Base-by-base conservation (phyloP, 53 echinoderm and acorn worm species). In the Holothuria scabra region DNA sequence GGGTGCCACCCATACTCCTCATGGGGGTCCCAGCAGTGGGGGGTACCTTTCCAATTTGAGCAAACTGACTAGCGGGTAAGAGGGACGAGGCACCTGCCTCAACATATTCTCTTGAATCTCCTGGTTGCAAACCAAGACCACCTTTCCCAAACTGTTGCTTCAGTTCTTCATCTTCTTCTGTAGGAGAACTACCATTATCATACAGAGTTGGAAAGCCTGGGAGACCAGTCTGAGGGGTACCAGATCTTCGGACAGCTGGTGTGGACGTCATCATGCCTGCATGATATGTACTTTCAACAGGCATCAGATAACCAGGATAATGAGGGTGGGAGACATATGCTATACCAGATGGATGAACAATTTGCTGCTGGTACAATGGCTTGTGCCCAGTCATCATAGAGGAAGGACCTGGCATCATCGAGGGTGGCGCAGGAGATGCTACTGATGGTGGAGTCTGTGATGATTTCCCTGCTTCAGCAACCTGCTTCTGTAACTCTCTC, bases 81-180 rank as follows among this genome's bases (percentile, higher is more conserved):
- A 72, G 46, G 21, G 72, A 44, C 16, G 44, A 25, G 8, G 25
- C 72, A 12, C 28, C 13, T 25, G 56, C 21, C 12, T 78, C 78
- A 23, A 28, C 26, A 56, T 78, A 78, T 56, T 56, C 58, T 32
- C 78, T 56, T 32, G 48, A 56, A 24, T 78, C 78, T 2, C 78
- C 78, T 52, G 52, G 14, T 18, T 52, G 52, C 24, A 78, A 56
- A 57, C 56, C 26, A 57, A 56, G 56, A 7, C 29, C 56, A 28
- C 49, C 34, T 78, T 78, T 78, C 49, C 59, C 78, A 59, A 78
- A 78, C 25, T 78, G 78, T 31, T 78, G 78, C 48, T 78, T 78
- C 12, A 78, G 49, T 46, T 81, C 82, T 49, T 81, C 82, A 23
- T 81, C 82, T 28, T 81, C 82, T 28, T 64, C 82, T 12, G 65